phyloP scores from a whole-genome alignment of 2,797 vertebrate species.

The Chloroceryle inda region DNA sequence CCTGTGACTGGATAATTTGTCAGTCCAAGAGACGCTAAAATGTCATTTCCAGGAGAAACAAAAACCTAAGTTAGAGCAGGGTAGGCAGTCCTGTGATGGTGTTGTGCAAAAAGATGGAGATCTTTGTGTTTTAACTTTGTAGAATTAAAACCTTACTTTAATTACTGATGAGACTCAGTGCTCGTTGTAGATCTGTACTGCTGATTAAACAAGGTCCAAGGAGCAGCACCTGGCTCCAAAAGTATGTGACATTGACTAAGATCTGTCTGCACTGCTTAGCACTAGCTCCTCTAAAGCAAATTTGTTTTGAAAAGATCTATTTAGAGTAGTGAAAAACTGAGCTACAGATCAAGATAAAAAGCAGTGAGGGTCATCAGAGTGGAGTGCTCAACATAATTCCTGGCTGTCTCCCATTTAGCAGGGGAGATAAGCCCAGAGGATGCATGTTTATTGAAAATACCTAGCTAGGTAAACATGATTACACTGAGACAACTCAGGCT shows the following conservation, averaged over 20 bases:
- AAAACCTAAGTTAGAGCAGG: not conserved
- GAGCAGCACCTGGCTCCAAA: not conserved
- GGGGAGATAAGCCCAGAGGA: not conserved
- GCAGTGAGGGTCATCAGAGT: not conserved
- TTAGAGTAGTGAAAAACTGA: not conserved
- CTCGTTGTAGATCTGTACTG: not conserved
- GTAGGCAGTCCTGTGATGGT: not conserved
- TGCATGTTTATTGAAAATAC: not conserved
- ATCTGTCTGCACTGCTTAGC: not conserved
- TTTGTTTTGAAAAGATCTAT: not conserved
- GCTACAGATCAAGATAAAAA: not conserved
- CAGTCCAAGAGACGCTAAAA: not conserved
- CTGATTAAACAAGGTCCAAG: not conserved
- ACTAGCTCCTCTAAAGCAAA: not conserved
- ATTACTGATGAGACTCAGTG: not conserved
- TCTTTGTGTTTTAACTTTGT: not conserved
- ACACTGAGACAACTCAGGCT: not conserved
- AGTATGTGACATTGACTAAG: not conserved
- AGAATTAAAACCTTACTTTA: not conserved
- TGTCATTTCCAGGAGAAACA: not conserved
- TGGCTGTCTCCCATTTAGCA: not conserved
- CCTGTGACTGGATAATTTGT: not conserved
- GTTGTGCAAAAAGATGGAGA: not conserved
- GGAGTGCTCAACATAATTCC: accelerated
- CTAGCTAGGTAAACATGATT: not conserved